Percentiles rank a stretch among this genome's conserved stretches.
These are phyloP conservation scores for Heterodera filipjevi DNA, from an alignment of 2,888 invertebrate species.

Conservation along the genomic window DNA sequence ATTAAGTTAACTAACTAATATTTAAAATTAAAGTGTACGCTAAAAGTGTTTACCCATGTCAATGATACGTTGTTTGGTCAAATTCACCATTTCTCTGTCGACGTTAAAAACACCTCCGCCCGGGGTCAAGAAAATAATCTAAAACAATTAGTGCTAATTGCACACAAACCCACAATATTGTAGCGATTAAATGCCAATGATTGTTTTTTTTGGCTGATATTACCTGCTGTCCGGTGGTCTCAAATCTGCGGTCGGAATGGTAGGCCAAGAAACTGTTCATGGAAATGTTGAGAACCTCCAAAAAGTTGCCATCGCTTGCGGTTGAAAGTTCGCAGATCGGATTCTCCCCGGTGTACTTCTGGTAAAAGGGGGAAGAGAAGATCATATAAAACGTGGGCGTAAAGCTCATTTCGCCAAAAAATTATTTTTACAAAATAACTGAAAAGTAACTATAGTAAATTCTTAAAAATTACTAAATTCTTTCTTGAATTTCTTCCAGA, in stretches of 20 bases:
- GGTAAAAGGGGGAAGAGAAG: background rate
- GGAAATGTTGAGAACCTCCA: slow-evolving; percentile 80
- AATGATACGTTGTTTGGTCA: slow-evolving; percentile 96
- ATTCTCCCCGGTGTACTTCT: slow-evolving; percentile 27
- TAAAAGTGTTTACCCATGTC: slow-evolving; percentile 89
- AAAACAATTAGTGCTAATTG: slow-evolving; percentile 25
- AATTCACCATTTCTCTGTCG: slow-evolving; percentile 90
- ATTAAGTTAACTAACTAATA: background rate
- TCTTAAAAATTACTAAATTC: too few species aligned
- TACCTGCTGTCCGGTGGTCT: slow-evolving; percentile 88
- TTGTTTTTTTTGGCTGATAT: background rate
- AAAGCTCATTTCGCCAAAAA: background rate
- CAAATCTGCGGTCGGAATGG: slow-evolving; percentile 93
- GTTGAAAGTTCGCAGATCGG: slow-evolving; percentile 66
- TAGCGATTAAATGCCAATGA: background rate
- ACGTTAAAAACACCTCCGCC: slow-evolving; percentile 99
- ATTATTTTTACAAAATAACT: background rate
- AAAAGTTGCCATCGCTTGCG: slow-evolving; percentile 86
- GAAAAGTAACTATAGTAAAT: slow-evolving; percentile 18
- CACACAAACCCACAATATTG: too few species aligned
- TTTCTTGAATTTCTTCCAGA: too few species aligned
- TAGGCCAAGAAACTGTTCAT: slow-evolving; percentile 81
- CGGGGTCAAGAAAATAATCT: slow-evolving; percentile 87
- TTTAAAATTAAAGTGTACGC: background rate
- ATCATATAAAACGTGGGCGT: too few species aligned